These are phyloP conservation scores for Tachuris rubrigastra DNA, from an alignment of 2,113 vertebrate genomes.

Conservation along the genomic window DNA sequence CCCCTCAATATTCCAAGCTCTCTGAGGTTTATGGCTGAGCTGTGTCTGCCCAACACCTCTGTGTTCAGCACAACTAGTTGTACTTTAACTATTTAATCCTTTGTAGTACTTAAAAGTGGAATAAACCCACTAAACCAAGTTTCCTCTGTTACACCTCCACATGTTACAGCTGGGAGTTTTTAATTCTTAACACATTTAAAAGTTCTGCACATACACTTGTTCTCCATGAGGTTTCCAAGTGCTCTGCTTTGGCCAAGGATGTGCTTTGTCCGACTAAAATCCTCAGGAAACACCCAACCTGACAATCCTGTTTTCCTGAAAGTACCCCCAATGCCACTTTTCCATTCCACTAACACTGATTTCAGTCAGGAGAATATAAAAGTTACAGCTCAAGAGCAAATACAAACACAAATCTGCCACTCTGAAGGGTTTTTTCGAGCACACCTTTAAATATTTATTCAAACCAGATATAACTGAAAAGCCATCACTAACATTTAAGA, in stretches of 20 bases:
- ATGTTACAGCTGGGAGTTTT: neutral
- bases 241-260: neutral
- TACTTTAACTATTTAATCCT: neutral
- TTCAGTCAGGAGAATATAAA: neutral
- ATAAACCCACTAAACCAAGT: neutral
- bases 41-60: no score
- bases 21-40: no score
- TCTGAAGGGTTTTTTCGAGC: neutral
- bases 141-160: neutral
- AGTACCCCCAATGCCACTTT: no score
- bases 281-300: neutral
- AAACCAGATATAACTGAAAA: neutral
- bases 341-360: neutral
- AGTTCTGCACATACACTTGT: neutral
- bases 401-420: neutral
- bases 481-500: neutral
- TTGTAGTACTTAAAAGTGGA: neutral
- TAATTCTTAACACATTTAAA: neutral
- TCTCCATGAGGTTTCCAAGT: neutral
- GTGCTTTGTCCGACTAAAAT: neutral
- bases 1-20: no score
- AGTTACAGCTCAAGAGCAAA: neutral
- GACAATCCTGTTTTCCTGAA: no score
- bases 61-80: no score
- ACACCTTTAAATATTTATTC: neutral